Percentiles rank a stretch among this genome's conserved stretches.
Conservation (phyloP, 2,113 vertebrate species). For the Gambusia affinis region DNA sequence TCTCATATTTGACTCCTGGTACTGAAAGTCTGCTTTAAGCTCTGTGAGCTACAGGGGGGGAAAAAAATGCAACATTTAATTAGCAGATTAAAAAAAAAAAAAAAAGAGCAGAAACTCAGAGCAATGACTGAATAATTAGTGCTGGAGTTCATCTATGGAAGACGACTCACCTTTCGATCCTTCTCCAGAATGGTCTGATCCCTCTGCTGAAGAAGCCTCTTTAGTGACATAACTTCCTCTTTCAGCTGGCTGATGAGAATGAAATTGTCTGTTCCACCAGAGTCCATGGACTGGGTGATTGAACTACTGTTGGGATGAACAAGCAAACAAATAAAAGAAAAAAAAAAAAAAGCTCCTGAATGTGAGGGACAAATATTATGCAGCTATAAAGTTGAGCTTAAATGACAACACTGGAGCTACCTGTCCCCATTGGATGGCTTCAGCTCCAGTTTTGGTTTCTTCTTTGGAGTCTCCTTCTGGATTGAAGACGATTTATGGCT, state of each 20-base stretch:
- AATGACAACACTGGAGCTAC: constrained; percentile 65
- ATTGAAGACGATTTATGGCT: constrained; percentile 99
- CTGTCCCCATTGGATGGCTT: constrained; percentile 99
- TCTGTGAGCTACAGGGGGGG: constrained; percentile 87
- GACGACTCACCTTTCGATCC: constrained; percentile 90
- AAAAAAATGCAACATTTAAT: constrained; percentile 22
- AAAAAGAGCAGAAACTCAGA: background rate
- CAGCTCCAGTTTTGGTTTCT: constrained; percentile 99
- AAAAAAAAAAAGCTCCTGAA: background rate
- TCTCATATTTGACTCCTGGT: constrained; percentile 97
- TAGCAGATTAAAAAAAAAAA: background rate
- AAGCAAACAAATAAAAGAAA: constrained; percentile 27
- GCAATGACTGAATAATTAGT: background rate
- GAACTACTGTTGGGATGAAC: constrained; percentile 85
- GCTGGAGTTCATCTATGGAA: background rate
- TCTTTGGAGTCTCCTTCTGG: constrained; percentile 99
- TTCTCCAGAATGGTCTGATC: constrained; percentile 98
- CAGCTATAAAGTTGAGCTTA: background rate
- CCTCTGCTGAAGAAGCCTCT: constrained; percentile 95
- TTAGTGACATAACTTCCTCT: constrained; percentile 98
- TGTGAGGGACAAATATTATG: background rate
- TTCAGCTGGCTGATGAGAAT: constrained; percentile 99
- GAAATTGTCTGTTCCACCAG: constrained; percentile 98
- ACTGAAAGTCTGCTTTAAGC: constrained; percentile 97
- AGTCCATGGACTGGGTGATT: constrained; percentile 98